Conservation (phyloP, 37 sponge, comb jelly and placozoan genomes). For the Petrosia ficiformis region DNA sequence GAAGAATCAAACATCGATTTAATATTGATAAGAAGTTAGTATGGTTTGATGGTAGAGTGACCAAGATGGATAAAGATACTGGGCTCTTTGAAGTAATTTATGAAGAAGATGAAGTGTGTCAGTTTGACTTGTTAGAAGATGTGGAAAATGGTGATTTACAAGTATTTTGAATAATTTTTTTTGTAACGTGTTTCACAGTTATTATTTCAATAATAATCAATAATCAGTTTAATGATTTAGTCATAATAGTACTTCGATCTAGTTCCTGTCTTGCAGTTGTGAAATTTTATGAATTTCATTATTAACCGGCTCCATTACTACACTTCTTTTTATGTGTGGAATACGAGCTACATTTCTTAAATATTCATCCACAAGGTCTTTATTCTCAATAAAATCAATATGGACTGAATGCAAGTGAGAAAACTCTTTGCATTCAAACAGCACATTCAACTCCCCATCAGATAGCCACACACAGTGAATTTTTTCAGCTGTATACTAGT, state of each 20-base stretch:
- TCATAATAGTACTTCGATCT: neutral
- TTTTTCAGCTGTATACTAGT: conserved; percentile 40
- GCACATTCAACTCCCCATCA: conserved; percentile 46
- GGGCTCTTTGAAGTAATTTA: conserved; percentile 20
- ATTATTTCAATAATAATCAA: neutral
- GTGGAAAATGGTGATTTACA: conserved; percentile 22
- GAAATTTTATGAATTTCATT: neutral
- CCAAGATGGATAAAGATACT: neutral
- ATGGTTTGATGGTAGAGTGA: conserved; percentile 27
- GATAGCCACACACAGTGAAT: conserved; percentile 46
- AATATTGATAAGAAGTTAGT: conserved; percentile 19
- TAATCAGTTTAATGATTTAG: neutral
- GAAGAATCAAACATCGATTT: conserved; percentile 25
- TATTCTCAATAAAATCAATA: conserved; percentile 17
- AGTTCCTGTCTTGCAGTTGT: neutral
- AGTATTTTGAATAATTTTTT: neutral
- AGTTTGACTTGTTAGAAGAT: conserved; percentile 29
- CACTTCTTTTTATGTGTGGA: conserved; percentile 27
- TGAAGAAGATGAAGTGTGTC: conserved; percentile 25
- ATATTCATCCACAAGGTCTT: conserved; percentile 27
- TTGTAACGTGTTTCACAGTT: neutral
- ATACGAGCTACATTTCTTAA: conserved; percentile 11
- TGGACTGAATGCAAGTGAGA: neutral
- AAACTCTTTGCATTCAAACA: conserved; percentile 37
- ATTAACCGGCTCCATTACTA: conserved; percentile 16